Percentiles rank a stretch among this genome's conserved stretches.
phyloP scores from a whole-genome alignment of 2,113 vertebrate species.

The Elaphurus davidianus region DNA sequence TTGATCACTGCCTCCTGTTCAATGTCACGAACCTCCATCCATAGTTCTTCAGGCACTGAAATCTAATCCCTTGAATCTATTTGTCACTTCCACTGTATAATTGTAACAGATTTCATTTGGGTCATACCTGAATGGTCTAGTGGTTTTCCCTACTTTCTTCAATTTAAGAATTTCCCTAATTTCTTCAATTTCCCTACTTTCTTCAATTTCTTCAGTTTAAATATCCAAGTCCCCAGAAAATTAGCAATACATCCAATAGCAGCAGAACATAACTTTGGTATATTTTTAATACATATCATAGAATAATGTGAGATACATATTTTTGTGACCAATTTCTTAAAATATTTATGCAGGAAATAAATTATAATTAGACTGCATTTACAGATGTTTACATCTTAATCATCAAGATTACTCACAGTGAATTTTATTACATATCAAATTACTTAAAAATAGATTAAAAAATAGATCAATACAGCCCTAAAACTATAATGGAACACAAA shows the following conservation, averaged over 20 bases:
- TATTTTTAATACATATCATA: conserved; percentile 10
- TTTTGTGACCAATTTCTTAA: conserved; percentile 1
- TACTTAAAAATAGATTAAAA: neutral
- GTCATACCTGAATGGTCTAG: neutral
- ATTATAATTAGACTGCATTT: neutral
- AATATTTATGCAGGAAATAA: neutral
- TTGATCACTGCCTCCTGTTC: neutral
- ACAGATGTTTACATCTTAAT: neutral
- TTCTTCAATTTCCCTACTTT: neutral
- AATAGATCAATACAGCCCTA: neutral
- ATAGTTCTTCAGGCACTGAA: neutral
- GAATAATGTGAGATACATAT: neutral
- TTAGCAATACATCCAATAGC: neutral
- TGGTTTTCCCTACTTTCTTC: neutral
- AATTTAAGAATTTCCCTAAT: neutral
- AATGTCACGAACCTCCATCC: neutral
- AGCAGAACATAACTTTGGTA: neutral
- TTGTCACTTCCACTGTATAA: neutral
- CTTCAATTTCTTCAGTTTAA: neutral
- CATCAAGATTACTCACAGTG: neutral
- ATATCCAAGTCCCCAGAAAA: neutral
- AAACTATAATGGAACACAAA: conserved; percentile 17
- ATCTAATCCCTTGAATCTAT: neutral
- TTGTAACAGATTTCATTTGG: neutral
- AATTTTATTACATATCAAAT: conserved; percentile 10